phyloP scores from a whole-genome alignment of 2,888 invertebrate species.

The Tetragnatha montana region DNA sequence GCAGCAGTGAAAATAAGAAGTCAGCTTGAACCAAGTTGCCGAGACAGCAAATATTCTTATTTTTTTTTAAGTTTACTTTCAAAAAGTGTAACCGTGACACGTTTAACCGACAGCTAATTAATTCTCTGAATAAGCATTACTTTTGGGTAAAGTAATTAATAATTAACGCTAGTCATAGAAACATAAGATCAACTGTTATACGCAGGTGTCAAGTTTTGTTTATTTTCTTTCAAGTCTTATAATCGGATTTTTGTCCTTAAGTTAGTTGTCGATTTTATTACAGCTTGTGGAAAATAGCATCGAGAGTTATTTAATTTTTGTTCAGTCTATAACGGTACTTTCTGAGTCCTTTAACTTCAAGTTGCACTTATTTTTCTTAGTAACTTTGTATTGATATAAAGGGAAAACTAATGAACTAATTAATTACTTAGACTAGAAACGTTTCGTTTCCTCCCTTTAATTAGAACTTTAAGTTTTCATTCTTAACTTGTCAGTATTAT shows the following conservation, averaged over 20 bases:
- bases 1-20: slow-evolving; percentile 36
- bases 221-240: slow-evolving; percentile 25
- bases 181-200: slow-evolving; percentile 46
- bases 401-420: too few relatives aligned
- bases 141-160: slow-evolving; percentile 54
- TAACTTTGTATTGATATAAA: neutral
- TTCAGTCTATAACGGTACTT: neutral
- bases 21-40: slow-evolving; percentile 23
- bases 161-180: slow-evolving; percentile 30
- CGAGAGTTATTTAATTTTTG: too few relatives aligned
- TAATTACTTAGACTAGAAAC: too few relatives aligned
- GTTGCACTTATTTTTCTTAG: neutral
- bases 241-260: slow-evolving; percentile 9
- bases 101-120: slow-evolving; percentile 57
- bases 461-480: too few relatives aligned
- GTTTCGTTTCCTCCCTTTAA: too few relatives aligned
- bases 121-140: slow-evolving; percentile 53
- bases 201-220: slow-evolving; percentile 17
- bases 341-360: neutral
- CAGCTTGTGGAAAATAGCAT: neutral
- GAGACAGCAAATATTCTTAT: slow-evolving; percentile 1
- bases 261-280: slow-evolving; percentile 21
- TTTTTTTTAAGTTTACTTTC: slow-evolving; percentile 30
- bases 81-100: slow-evolving; percentile 42
- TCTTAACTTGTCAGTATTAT: too few relatives aligned